Conservation (phyloP, 35 echinoderm and acorn worm genomes). For the Apostichopus californicus region DNA sequence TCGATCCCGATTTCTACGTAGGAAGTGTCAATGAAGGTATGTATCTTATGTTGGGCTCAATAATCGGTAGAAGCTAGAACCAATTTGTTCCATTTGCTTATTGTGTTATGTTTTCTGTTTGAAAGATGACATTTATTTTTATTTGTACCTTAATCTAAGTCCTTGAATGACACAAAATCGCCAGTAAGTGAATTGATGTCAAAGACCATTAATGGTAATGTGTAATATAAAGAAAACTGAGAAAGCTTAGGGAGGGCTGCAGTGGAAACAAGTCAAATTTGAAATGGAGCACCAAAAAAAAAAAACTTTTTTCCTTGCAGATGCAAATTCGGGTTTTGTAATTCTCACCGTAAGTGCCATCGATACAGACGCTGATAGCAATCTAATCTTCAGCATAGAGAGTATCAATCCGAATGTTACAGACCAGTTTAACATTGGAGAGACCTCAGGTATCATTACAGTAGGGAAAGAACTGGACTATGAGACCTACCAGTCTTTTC, state of each 20-base stretch:
- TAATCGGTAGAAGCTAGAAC: too few species aligned
- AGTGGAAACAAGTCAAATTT: too few species aligned
- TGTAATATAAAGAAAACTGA: too few species aligned
- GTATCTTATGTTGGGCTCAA: background rate
- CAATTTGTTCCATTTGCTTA: too few species aligned
- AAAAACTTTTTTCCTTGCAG: background rate
- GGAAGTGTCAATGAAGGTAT: background rate
- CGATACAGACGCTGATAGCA: constrained; percentile 38
- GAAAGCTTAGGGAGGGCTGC: too few species aligned
- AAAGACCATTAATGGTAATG: too few species aligned
- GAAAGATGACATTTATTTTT: too few species aligned
- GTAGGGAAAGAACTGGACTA: constrained; percentile 44
- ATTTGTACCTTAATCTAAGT: too few species aligned
- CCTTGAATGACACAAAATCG: too few species aligned
- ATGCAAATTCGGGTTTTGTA: background rate
- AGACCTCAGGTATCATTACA: constrained; percentile 37
- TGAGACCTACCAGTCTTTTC: constrained; percentile 36
- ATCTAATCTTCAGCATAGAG: constrained; percentile 34
- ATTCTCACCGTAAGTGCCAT: constrained; percentile 31
- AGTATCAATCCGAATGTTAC: background rate
- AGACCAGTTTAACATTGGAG: constrained; percentile 43
- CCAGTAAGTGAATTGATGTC: too few species aligned
- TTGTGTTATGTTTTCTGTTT: too few species aligned
- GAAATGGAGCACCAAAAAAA: background rate
- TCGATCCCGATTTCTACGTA: background rate